Evolutionary conservation across 2,888 invertebrate genomes (phyloP), one percentile per base, ranked within the genome.

Genomic region (Timema podura): DNA sequence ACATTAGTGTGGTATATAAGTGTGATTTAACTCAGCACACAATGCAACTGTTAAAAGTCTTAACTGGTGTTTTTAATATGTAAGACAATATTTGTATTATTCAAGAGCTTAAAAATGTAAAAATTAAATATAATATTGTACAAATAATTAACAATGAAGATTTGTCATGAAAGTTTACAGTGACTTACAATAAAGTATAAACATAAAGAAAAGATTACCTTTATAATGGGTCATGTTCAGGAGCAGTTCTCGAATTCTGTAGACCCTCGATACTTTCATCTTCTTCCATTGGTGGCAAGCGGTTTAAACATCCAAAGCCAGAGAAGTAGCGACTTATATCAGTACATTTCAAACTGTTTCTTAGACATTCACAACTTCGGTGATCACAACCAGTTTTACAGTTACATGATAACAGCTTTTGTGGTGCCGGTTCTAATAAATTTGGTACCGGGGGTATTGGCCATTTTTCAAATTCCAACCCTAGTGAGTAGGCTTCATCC

Each of bases 121-220:
- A n/a, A n/a, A n/a, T n/a, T n/a, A n/a, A n/a, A n/a, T n/a, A n/a
- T n/a, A n/a, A n/a, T n/a, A n/a, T n/a, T n/a, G n/a, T n/a, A n/a
- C n/a, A n/a, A n/a, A n/a, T n/a, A n/a, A n/a, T n/a, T n/a, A n/a
- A n/a, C n/a, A n/a, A n/a, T n/a, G n/a, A n/a, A n/a, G n/a, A n/a
- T n/a, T n/a, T n/a, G n/a, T n/a, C n/a, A n/a, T n/a, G n/a, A n/a
- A n/a, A n/a, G n/a, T n/a, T n/a, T n/a, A n/a, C n/a, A n/a, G n/a
- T n/a, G n/a, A n/a, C n/a, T n/a, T n/a, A 76, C 93, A 94, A 78
- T 95, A 93, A 0, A 97, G 9, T 49, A 11, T n/a, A 49, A 49
- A 54, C 54, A 6, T 10, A 54, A 54, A 54, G 54, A 54, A 54
- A n/a, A n/a, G 6, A 54, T 54, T 54, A 7, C 54, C 54, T 54